phyloP scores from a whole-genome alignment of 2,113 vertebrate species.

The Mungos mungo region DNA sequence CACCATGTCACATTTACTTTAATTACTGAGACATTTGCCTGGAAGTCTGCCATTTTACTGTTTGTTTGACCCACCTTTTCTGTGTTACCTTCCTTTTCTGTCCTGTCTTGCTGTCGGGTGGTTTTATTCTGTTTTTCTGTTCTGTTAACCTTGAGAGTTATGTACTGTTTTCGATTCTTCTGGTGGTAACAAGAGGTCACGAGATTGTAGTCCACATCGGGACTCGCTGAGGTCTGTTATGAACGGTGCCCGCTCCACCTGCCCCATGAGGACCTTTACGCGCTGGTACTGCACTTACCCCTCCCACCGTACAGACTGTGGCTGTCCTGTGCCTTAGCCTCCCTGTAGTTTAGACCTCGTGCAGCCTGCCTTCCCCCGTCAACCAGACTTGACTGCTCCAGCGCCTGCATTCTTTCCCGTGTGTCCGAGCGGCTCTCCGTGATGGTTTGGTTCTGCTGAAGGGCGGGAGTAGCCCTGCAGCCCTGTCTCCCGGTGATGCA shows the following conservation, averaged over 20 bases:
- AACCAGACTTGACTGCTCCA: neutral
- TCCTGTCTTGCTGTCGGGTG: neutral
- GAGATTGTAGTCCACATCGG: neutral
- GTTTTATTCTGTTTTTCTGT: neutral
- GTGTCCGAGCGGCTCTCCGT: neutral
- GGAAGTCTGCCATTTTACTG: neutral
- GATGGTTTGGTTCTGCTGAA: neutral
- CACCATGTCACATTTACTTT: neutral
- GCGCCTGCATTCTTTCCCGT: neutral
- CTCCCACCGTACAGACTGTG: neutral
- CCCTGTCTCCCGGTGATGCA: neutral
- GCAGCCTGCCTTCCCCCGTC: neutral
- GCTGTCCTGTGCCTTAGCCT: neutral
- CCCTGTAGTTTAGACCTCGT: neutral
- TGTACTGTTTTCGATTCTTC: fast-evolving
- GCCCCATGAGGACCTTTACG: neutral
- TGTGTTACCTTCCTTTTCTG: neutral
- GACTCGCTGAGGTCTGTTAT: fast-evolving
- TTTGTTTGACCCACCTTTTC: neutral
- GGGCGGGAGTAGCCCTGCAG: neutral
- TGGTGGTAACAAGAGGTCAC: neutral
- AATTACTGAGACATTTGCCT: neutral
- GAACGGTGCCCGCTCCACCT: neutral
- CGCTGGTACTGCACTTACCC: neutral
- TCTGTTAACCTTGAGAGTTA: neutral